Base-by-base conservation (phyloP, 1,140 invertebrate species). In the Chelonus insularis region DNA sequence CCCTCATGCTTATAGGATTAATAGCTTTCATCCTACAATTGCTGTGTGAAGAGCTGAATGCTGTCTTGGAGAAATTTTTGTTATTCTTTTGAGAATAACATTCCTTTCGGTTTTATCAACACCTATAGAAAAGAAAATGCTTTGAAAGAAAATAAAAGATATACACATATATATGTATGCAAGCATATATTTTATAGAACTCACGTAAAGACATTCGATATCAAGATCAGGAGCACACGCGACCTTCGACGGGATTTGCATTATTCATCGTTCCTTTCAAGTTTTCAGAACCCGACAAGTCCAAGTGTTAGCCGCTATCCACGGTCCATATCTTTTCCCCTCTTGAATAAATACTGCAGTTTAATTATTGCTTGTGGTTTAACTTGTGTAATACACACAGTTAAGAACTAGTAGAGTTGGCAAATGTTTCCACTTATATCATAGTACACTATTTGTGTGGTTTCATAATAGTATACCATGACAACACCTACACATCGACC, bases 211-310 rank as follows among this genome's bases (percentile, higher is more conserved):
- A n/a, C 25, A 29, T 29, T 39, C 37, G 52, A 43, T 45, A 45
- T 57, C 54, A 43, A 29, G 39, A 57, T 57, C 39, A 45, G 21
- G 12, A 25, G 18, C 16, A 25, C 54, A 57, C 54, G 39, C 39
- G 54, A 57, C 54, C 54, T 57, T 57, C 20, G 21, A n/a, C 29
- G 54, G 29, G 54, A 14, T 29, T 45, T 57, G 18, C 54, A 57
- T 57, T 57, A 57, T 57, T 57, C 54, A 57, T 57, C 12, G 9
- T 9, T 45, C 41, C 14, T 18, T 45, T 45, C 14, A 9, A 45
- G 16, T 6, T 16, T 45, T 45, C 41, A 45, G 12, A 16, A 14
- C 16, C 12, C 41, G 36, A 9, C 36, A 37, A 37, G 2, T n/a
- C 12, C 4, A 2, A n/a, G 12, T 21, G 16, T 7, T 12, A 12